A percentile compares a stretch with the other conserved stretches of the same genome.
phyloP scores from a whole-genome alignment of 2,113 vertebrate genomes.

The Anoplopoma fimbria region DNA sequence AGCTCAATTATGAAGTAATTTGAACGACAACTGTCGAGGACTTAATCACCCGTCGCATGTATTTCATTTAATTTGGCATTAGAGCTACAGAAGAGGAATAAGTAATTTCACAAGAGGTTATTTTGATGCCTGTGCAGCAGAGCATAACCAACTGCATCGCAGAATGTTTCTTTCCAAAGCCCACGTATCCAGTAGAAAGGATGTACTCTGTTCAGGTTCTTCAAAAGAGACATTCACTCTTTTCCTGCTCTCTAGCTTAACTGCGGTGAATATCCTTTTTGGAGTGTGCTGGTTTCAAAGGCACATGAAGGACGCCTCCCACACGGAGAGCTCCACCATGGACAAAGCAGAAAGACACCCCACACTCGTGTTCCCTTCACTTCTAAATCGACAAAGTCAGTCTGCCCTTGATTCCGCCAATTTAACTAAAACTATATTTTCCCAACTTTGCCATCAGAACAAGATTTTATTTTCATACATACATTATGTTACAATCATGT shows the following conservation, averaged over 20 bases:
- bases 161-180: constrained; percentile 46
- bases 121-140: constrained; percentile 29
- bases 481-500: background rate
- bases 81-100: background rate
- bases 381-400: constrained; percentile 20
- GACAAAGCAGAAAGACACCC: constrained; percentile 44
- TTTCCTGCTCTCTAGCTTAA: constrained; percentile 27
- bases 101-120: constrained; percentile 13
- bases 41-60: background rate
- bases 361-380: constrained; percentile 9
- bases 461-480: background rate
- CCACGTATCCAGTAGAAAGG: constrained; percentile 57
- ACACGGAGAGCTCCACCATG: constrained; percentile 36
- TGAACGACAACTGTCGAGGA: background rate
- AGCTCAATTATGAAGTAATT: background rate
- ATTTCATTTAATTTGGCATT: background rate
- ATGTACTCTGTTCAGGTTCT: constrained; percentile 56
- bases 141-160: constrained; percentile 27
- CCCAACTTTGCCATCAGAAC: background rate
- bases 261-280: constrained; percentile 61
- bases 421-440: background rate
- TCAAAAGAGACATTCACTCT: constrained; percentile 41
- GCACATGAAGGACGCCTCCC: constrained; percentile 61
- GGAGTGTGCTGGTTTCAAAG: constrained; percentile 51
- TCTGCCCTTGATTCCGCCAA: background rate